Base-by-base conservation (phyloP, 2,797 vertebrate species). In the Catharus ustulatus region DNA sequence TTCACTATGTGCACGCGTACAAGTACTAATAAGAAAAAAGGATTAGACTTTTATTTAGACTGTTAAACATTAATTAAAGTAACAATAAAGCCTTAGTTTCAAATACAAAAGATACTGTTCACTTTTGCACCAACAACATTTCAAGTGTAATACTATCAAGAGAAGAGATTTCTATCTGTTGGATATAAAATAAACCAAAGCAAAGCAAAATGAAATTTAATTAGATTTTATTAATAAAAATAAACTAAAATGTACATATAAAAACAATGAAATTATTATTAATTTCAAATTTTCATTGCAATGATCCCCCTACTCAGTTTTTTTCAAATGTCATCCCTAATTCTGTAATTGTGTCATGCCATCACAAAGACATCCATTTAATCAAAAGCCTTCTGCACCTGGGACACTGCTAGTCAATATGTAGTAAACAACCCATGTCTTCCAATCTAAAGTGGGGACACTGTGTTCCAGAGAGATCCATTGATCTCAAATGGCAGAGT, bases 401-500 rank as follows among this genome's bases (percentile, higher is more conserved):
- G 88, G 51, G 86, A 97, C 68, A 78, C 34, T 43, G 42, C 55
- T 93, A 95, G 78, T 96, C 96, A 96, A 95, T 96, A 95, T 32
- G 80, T 90, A 84, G 82, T 94, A 96, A 98, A 97, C 80, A 97
- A 71, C 66, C 40, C 63, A 80, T 92, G 74, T 93, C 73, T 97
- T 97, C 96, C 96, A 96, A 81, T 92, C 89, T 93, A 71, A 95
- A 94, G 72, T 63, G 59, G 68, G 77, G 84, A 94, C 87, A 64
- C 57, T 90, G 40, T 87, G 84, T 96, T 97, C 96, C 81, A 91
- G 89, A 95, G 88, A 67, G 83, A 95, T 88, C 42, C 93, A 98
- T 97, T 98, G 96, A 98, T 98, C 95, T 97, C 87, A 97, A 97
- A 97, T 91, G 93, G 93, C 96, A 97, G 94, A 94, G 92, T 96